Evolutionary conservation across 2,113 vertebrate species (phyloP), one percentile per base, ranked within the genome.

Genomic region (Oplegnathus fasciatus): DNA sequence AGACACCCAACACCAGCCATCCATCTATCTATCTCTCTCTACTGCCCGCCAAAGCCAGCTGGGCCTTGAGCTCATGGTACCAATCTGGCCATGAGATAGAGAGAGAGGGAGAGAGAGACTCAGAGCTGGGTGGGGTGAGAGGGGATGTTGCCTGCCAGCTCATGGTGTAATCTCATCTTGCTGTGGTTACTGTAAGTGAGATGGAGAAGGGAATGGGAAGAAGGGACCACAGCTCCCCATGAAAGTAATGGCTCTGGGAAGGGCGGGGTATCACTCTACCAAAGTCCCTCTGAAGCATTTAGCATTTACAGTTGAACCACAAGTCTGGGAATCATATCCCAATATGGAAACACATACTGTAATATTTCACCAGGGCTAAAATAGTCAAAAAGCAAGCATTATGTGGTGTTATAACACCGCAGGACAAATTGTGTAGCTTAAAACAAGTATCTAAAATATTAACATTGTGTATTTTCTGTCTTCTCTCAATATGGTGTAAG

Each of bases 161-260:
- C 91, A 85, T 75, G 50, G 26, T 89, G 83, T 94, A 93, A 93
- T 93, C 88, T 84, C 91, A 92, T 93, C 92, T 73, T n/a, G 40
- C 82, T 86, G 85, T 80, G 92, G 90, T 94, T 93, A 94, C 92
- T 80, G 92, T 93, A 93, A 94, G 88, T 90, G 89, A 89, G 90
- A 86, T 50, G 74, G 78, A 88, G 85, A 70, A 60, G 91, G 89
- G 87, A 90, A 92, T 88, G 76, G 85, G 83, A 90, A 71, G 62
- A 78, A 64, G 32, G 75, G 69, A 81, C 74, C 80, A 84, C 91
- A 88, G 85, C 42, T 85, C 80, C 32, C 87, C 30, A 30, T 83
- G 52, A 92, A 85, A 82, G 80, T 88, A 90, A 94, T 86, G 88
- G 61, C 80, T 93, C 85, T 90, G 91, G 90, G 89, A 93, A 93